Evolutionary conservation across 1,140 invertebrate genomes (phyloP).

Genomic region (Augochlora pura): DNA sequence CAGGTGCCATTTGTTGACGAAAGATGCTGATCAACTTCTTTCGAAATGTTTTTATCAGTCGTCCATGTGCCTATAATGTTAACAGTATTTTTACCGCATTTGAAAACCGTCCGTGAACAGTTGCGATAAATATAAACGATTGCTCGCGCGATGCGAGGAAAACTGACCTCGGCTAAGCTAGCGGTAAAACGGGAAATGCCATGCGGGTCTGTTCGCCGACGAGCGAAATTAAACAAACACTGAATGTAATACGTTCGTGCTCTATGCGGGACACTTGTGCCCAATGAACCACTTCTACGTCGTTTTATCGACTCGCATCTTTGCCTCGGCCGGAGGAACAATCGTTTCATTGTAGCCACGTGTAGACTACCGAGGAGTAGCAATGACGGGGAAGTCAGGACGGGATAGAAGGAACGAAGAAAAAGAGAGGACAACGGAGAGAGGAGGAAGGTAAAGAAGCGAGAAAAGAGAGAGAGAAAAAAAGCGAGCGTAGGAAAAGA

Average conservation of each 20-base stretch:
- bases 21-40: too few species aligned
- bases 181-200: constrained; percentile 1
- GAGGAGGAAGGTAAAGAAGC: not conserved
- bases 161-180: constrained; percentile 32
- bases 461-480: too few species aligned
- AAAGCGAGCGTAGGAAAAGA: not conserved
- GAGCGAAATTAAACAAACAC: constrained; percentile 45
- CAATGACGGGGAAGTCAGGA: not conserved
- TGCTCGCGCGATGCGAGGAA: not conserved
- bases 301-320: not conserved
- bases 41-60: too few species aligned
- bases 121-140: constrained; percentile 33
- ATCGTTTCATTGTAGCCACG: constrained; percentile 8
- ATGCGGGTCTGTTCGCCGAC: not conserved
- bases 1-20: too few species aligned
- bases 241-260: not conserved
- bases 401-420: not conserved
- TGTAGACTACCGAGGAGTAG: not conserved
- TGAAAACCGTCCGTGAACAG: not conserved
- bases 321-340: not conserved
- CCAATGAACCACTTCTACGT: constrained; percentile 12
- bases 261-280: constrained; percentile 1
- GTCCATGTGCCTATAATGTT: not conserved
- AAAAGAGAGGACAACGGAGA: not conserved
- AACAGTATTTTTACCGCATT: not conserved